These are phyloP conservation scores for Phalloptychus januarius DNA, from an alignment of 2,797 vertebrate genomes.

Conservation along the genomic window DNA sequence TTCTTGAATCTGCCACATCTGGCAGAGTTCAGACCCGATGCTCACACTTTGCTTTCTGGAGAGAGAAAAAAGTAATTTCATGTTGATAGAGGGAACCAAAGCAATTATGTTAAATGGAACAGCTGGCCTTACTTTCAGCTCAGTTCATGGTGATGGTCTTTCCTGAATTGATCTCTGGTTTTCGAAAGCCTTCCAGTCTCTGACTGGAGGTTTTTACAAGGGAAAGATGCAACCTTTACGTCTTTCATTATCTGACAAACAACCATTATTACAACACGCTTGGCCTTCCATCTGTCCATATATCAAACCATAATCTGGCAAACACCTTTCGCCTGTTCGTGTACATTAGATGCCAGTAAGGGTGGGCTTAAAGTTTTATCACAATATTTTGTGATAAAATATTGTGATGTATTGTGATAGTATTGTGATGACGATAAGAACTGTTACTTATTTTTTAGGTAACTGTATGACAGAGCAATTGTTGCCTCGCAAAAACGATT, in stretches of 20 bases:
- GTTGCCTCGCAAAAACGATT: no score
- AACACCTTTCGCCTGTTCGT: neutral
- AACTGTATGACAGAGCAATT: no score
- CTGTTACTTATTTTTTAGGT: no score
- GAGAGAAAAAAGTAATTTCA: neutral
- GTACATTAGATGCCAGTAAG: neutral
- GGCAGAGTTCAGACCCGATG: neutral
- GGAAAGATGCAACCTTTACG: neutral
- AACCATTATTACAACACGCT: neutral
- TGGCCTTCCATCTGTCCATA: neutral
- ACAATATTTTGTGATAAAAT: no score
- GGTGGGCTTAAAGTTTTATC: no score
- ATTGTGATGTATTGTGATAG: no score
- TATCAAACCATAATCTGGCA: neutral
- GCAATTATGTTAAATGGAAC: neutral
- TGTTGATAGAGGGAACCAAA: neutral
- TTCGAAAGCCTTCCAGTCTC: neutral
- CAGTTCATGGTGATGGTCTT: neutral
- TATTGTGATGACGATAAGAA: no score
- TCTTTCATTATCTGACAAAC: neutral
- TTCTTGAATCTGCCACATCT: neutral
- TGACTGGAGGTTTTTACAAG: neutral
- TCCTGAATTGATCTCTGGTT: neutral
- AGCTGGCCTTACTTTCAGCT: neutral
- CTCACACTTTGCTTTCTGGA: neutral